Base-by-base conservation (phyloP, 2,797 vertebrate species). In the Arnoldichthys spilopterus region DNA sequence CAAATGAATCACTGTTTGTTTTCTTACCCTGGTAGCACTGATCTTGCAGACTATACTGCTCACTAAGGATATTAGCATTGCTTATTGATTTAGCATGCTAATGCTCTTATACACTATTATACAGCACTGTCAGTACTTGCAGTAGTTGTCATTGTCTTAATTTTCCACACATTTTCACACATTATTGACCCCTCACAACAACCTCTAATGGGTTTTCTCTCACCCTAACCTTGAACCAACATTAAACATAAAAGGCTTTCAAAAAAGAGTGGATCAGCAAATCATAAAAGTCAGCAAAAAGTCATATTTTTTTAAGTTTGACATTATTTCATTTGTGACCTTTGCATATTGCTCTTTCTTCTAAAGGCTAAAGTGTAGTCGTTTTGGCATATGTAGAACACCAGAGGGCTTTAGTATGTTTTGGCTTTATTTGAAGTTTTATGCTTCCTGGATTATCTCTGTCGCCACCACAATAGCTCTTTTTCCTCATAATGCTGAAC, bases 241-340 rank as follows among this genome's bases (percentile, higher is more conserved):
- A 67, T 37, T 32, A 77, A 64, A 73, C 76, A 78, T 70, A 70
- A 56, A n/a, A 59, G 40, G 11, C 59, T 71, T 77, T 77, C 3
- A 34, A 37, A 54, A n/a, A 8, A 49, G 20, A 47, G 34, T 74
- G 76, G 47, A 53, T 72, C 58, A 64, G 53, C 49, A 12, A 12
- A 1, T 75, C 22, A 58, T 59, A 24, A n/a, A 20, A 9, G 54
- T 43, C 30, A 53, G 53, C 24, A 45, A 72, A 72, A 59, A 22
- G 74, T 76, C 67, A 78, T 63, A 64, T 49, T 49, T 70, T 51
- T 74, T 3, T n/a, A 26, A 66, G 68, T 43, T 4, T 77, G 16
- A 16, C 43, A 73, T 81, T 45, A 69, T 74, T 73, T 67, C 43
- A 66, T 5, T 61, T 51, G 22, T 73, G 69, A 63, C 72, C 51